These are phyloP conservation scores for Clarias platycephalus DNA, from an alignment of 2,797 vertebrate genomes.

Conservation along the genomic window DNA sequence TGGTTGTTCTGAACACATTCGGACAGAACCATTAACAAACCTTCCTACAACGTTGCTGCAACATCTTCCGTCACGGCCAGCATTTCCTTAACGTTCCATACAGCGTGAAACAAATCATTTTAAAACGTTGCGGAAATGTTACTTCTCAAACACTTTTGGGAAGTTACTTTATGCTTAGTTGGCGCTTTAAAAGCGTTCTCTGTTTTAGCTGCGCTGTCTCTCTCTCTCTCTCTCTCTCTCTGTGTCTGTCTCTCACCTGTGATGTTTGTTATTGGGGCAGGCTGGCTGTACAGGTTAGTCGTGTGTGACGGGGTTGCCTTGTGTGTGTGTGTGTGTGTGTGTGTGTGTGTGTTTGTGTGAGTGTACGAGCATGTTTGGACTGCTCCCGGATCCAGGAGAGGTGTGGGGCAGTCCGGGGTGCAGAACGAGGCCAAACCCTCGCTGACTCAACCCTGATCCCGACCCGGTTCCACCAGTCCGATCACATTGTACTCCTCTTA, in stretches of 20 bases:
- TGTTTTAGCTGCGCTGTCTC: not conserved
- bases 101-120: not conserved
- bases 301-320: conserved; percentile 48
- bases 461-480: conserved; percentile 54
- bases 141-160: not conserved
- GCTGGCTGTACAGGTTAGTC: conserved; percentile 54
- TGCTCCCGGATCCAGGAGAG: conserved; percentile 56
- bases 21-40: not conserved
- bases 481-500: conserved; percentile 50
- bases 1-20: not conserved
- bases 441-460: conserved; percentile 45
- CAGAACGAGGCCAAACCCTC: conserved; percentile 43
- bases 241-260: not conserved
- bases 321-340: conserved; percentile 21
- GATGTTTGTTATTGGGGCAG: conserved; percentile 39
- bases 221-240: not conserved
- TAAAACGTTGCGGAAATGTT: not conserved
- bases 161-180: not conserved
- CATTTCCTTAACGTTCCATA: not conserved
- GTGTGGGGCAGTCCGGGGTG: conserved; percentile 49
- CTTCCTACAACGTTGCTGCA: not conserved
- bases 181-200: not conserved
- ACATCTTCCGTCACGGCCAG: not conserved
- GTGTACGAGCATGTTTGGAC: conserved; percentile 49
- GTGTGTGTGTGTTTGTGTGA: not conserved